phyloP scores from a whole-genome alignment of 2,113 vertebrate species.

The Vidua chalybeata region DNA sequence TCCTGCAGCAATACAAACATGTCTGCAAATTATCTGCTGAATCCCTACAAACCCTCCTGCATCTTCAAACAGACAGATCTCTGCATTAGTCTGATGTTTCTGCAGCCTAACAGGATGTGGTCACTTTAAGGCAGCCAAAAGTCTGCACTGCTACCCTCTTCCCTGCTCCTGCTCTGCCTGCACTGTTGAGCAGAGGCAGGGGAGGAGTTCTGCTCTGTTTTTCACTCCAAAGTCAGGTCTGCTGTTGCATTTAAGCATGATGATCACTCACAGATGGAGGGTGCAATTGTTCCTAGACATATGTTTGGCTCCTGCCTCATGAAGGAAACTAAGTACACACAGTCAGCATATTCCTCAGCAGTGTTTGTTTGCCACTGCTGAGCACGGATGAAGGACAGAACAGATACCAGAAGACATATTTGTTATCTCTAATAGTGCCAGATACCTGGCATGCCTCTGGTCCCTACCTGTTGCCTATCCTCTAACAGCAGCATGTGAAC shows the following conservation, averaged over 20 bases:
- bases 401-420: not conserved
- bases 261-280: constrained; percentile 15
- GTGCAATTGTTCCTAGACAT: not conserved
- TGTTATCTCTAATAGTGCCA: not conserved
- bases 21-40: not conserved
- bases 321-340: not conserved
- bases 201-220: not conserved
- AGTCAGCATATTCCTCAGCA: not conserved
- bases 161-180: not conserved
- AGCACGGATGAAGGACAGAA: not conserved
- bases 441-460: not conserved
- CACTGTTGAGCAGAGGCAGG: not conserved
- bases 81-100: not conserved
- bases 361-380: not conserved
- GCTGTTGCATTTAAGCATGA: not conserved
- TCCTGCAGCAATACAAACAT: not conserved
- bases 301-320: not conserved
- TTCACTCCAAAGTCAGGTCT: not conserved
- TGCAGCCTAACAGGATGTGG: constrained; percentile 13
- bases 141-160: not conserved
- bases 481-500: not conserved
- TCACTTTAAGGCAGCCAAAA: constrained; percentile 17
- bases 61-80: not conserved
- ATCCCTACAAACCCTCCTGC: not conserved
- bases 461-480: not conserved